A percentile compares a stretch with the other conserved stretches of the same genome.
Evolutionary conservation across 1,140 invertebrate genomes (phyloP).

Genomic region (Diplogasteroides magnus): DNA sequence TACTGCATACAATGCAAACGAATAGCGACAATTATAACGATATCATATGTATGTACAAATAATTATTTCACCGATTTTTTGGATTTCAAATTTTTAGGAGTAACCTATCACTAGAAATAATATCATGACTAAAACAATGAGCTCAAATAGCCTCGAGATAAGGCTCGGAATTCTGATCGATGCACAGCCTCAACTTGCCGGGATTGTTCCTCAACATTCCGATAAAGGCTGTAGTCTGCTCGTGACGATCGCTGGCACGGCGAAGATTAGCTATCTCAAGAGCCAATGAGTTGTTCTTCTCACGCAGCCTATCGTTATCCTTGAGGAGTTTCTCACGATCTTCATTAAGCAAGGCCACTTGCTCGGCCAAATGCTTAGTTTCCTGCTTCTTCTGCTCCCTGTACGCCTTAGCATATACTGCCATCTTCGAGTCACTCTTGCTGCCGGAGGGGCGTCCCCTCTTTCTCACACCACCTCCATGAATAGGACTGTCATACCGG

Average conservation of each 20-base stretch:
- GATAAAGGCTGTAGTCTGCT: neutral
- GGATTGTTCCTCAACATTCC: neutral
- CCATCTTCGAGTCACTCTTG: neutral
- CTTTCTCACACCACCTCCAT: neutral
- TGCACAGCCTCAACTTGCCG: neutral
- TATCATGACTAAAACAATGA: neutral
- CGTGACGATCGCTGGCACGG: neutral
- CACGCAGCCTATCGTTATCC: neutral
- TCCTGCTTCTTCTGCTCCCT: neutral
- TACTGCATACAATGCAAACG: neutral
- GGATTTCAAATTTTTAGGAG: neutral
- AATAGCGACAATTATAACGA: neutral
- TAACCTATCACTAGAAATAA: neutral
- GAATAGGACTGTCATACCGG: neutral
- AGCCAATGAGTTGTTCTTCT: no score
- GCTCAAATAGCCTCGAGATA: neutral
- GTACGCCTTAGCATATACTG: neutral
- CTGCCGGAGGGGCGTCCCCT: neutral
- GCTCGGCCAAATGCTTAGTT: neutral
- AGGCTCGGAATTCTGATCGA: neutral
- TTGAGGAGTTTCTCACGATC: neutral
- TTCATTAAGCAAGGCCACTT: neutral
- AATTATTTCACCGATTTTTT: neutral
- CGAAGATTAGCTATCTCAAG: neutral
- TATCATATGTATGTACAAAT: neutral